A percentile compares a stretch with the other conserved stretches of the same genome.
Evolutionary conservation across 2,113 vertebrate genomes (phyloP).

Genomic region (Rhinolophus ferrumequinum): DNA sequence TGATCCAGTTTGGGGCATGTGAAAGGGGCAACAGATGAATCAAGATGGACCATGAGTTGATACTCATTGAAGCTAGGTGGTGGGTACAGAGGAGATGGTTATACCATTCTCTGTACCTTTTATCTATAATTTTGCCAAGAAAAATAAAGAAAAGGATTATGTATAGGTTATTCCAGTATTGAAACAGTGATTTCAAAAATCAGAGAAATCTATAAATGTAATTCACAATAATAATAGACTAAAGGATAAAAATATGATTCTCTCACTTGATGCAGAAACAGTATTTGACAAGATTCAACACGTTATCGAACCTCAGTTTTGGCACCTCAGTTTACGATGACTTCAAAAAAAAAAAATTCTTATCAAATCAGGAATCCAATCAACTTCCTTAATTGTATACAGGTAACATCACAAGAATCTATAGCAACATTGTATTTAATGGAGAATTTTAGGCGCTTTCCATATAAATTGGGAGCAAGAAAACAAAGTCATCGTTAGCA

Average conservation of each 20-base stretch:
- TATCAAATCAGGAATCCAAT: not conserved
- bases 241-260: not conserved
- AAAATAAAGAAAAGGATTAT: not conserved
- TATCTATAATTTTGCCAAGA: not conserved
- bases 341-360: not conserved
- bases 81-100: not conserved
- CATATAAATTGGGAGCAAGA: not conserved
- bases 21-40: not conserved
- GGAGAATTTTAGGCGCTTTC: slow-evolving; percentile 3
- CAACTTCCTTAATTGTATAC: slow-evolving; percentile 28
- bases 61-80: not conserved
- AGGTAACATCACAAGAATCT: not conserved
- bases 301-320: not conserved
- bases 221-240: not conserved
- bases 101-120: not conserved
- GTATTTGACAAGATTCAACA: not conserved
- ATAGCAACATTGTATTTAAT: not conserved
- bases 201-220: not conserved
- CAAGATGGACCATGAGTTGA: not conserved
- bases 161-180: not conserved
- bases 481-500: not conserved
- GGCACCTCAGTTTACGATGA: not conserved
- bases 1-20: not conserved
- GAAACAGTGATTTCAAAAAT: slow-evolving; percentile 17
- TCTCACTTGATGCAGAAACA: not conserved